Base-by-base conservation (phyloP, 2,888 invertebrate genomes). In the Agrotis segetum region DNA sequence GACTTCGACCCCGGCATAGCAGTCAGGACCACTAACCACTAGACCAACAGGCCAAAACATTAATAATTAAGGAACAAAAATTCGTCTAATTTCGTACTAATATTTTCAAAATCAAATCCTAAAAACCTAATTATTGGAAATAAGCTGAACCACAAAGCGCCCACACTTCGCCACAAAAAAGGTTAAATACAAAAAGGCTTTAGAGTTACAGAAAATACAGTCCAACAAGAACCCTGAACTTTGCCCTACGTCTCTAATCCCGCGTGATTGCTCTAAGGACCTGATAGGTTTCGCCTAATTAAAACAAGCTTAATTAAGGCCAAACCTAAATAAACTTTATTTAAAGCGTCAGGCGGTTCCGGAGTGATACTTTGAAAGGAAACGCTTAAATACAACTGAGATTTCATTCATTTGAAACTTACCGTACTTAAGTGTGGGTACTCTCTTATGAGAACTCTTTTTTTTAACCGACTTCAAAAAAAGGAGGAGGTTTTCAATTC, bases 251-350 rank as follows among this genome's bases (percentile, higher is more conserved):
- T 17, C 65, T 49, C 14, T 49, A 49, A 49, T 34, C 1, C 6
- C 40, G 11, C 11, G 11, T 6, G 21, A 13, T 24, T 13, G 14
- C 17, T 14, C n/a, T 49, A 16, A 49, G 49, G 21, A 7, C 17
- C 3, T 7, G 14, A 6, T 17, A 0, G 9, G 19, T 7, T n/a
- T 11, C 11, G 40, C 44, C 1, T 52, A 52, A 67, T 19, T 44
- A 67, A 16, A 14, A 13, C 13, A 29, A 7, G 40, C 9, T 67
- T 67, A 40, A 50, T 40, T 24, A 19, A 67, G 50, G 7, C 11
- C 1, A 19, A 67, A 50, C 19, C 40, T 24, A 70, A 56, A 69
- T 44, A 17, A 44, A 9, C 14, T 49, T 29, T 67, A 69, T 50
- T 50, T 44, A 34, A 14, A 13, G 24, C 21, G 21, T 11, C 17